These are phyloP conservation scores for Meleagris gallopavo DNA, from an alignment of 2,113 vertebrate genomes.

Conservation along the genomic window DNA sequence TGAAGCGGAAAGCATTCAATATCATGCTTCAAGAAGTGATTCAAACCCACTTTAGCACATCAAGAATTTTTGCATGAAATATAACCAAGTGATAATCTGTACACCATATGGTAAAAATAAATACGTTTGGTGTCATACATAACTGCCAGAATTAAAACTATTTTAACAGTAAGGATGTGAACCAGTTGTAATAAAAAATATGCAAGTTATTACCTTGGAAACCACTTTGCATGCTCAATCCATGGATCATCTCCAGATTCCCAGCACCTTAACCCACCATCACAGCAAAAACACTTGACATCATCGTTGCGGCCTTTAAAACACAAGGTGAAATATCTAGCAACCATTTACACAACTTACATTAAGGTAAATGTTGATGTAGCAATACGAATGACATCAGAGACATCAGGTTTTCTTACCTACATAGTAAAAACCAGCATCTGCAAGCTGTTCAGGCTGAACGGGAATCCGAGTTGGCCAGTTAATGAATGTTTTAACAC, in stretches of 20 bases:
- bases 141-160: neutral
- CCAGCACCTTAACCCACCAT: slow-evolving; percentile 96
- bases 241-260: slow-evolving; percentile 97
- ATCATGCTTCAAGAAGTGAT: neutral
- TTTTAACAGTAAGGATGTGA: neutral
- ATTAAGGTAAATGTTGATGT: neutral
- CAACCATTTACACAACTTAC: neutral
- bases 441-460: slow-evolving; percentile 91
- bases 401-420: slow-evolving; percentile 77
- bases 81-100: neutral
- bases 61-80: neutral
- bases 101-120: neutral
- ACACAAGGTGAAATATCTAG: neutral
- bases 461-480: slow-evolving; percentile 94
- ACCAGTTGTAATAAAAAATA: neutral
- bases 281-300: slow-evolving; percentile 97
- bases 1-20: neutral
- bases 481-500: slow-evolving; percentile 90
- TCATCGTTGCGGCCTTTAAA: slow-evolving; percentile 92
- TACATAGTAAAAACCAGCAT: slow-evolving; percentile 97
- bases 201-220: slow-evolving; percentile 90
- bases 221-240: slow-evolving; percentile 99
- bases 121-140: neutral
- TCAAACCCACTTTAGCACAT: neutral
- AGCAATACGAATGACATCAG: neutral